Base-by-base conservation (phyloP, 1,140 invertebrate genomes). In the Euura lappo region DNA sequence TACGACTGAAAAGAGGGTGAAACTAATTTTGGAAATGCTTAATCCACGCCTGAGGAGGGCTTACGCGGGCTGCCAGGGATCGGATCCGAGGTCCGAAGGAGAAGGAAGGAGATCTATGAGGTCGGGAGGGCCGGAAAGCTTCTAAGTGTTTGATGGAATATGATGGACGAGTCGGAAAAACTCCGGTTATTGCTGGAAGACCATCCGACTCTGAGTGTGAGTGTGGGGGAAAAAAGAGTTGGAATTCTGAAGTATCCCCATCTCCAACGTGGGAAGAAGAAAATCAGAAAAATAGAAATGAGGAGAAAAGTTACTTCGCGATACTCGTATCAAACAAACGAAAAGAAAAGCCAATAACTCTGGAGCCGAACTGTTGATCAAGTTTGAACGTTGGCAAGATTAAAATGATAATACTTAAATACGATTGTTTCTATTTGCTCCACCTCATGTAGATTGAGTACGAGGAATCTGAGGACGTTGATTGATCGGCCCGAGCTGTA, bases 91-190 rank as follows among this genome's bases (percentile, higher is more conserved):
- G 66, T 68, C 28, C 10, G 66, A 10, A 44, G 44, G 5, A 13
- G 73, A 76, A 77, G 75, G 76, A 77, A 78, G 70, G 75, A 74
- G 77, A 71, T 71, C 70, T 76, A 72, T 75, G 69, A 75, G 78
- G 76, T 78, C 77, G 75, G 71, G 72, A 66, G 69, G 71, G 72
- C 71, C 74, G 68, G 73, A 71, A 73, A 78, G 72, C 71, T 74
- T 70, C 74, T 71, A 73, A 78, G 75, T 74, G 74, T 79, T 77
- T 83, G 81, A 83, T 82, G 81, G 82, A 83, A 83, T 79, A 83
- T 83, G 82, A 83, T 82, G 82, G 78, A 83, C 78, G 81, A 83
- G 80, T 73, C 72, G 76, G 74, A 71, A 75, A 78, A 68, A 80
- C 77, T 79, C 78, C 74, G 60, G 74, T 80, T 80, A 80, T 80